These are phyloP conservation scores for Myodes glareolus DNA, from an alignment of 2,113 vertebrate genomes.

Conservation along the genomic window DNA sequence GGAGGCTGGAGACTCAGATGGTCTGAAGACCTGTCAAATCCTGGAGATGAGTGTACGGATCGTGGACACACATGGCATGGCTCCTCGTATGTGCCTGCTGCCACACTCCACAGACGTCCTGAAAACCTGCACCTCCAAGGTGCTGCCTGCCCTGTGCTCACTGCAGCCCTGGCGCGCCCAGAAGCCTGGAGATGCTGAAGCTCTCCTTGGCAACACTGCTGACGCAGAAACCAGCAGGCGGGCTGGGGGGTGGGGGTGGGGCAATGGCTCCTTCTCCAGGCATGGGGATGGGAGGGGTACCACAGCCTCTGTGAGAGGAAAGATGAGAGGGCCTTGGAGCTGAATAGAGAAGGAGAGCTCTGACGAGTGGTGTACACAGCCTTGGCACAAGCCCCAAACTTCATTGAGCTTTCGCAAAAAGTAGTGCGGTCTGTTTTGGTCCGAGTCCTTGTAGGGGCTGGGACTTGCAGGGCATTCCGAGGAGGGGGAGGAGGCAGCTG, in stretches of 20 bases:
- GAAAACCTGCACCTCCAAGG: not conserved
- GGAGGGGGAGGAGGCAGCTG: not conserved
- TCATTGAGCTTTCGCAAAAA: not conserved
- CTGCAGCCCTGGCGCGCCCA: conserved; percentile 36
- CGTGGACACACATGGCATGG: not conserved
- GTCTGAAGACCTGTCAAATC: not conserved
- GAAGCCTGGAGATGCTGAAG: conserved; percentile 54
- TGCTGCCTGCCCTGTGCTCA: conserved; percentile 35
- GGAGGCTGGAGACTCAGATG: not conserved
- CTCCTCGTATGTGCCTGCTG: fast-evolving
- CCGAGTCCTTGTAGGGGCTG: not conserved
- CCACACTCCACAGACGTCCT: fast-evolving
- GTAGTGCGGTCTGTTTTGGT: conserved; percentile 1
- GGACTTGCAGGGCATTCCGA: not conserved
- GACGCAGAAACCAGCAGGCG: conserved; percentile 39
- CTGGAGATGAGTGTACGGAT: not conserved
- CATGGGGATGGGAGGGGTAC: conserved; percentile 21
- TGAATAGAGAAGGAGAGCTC: not conserved
- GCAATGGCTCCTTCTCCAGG: conserved; percentile 25
- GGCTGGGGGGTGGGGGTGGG: not conserved
- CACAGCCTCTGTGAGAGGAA: not conserved
- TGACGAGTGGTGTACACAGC: not conserved
- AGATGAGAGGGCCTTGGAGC: not conserved
- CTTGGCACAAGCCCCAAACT: not conserved
- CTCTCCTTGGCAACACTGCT: conserved; percentile 71